These are phyloP conservation scores for Drosophila phalerata DNA, from an alignment of 2,888 invertebrate species.

Conservation along the genomic window DNA sequence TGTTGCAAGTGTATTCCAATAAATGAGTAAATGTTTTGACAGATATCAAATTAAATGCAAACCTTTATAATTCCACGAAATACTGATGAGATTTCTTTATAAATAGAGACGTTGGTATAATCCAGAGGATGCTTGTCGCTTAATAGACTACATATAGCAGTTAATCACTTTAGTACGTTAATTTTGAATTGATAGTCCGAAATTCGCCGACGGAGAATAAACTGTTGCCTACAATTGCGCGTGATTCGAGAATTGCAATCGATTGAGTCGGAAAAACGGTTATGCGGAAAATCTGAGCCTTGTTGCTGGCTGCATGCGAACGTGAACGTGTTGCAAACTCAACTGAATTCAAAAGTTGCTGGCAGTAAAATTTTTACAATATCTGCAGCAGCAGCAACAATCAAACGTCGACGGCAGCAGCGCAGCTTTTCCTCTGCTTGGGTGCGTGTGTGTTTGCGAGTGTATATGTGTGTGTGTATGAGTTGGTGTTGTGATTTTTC, in stretches of 20 bases:
- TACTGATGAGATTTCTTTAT: neutral
- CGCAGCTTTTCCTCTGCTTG: conserved; percentile 41
- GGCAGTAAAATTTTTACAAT: conserved; percentile 78
- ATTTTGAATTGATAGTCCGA: neutral
- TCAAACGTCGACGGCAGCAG: conserved; percentile 47
- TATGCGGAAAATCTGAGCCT: conserved; percentile 20
- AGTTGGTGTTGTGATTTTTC: conserved; percentile 72
- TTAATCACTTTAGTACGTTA: neutral
- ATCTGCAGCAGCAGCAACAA: conserved; percentile 52
- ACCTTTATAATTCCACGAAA: conserved; percentile 7
- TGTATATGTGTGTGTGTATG: conserved; percentile 31
- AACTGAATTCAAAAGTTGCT: conserved; percentile 74
- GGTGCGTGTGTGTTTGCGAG: conserved; percentile 23
- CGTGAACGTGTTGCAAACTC: conserved; percentile 74
- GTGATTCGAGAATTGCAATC: conserved; percentile 32
- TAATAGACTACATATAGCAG: neutral
- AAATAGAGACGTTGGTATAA: neutral
- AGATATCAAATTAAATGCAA: neutral
- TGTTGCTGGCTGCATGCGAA: conserved; percentile 55
- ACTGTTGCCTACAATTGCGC: conserved; percentile 60
- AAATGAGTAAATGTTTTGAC: neutral
- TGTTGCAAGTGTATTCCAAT: neutral
- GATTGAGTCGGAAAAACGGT: conserved; percentile 16
- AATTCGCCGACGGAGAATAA: conserved; percentile 59
- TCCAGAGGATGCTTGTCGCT: neutral